These are phyloP conservation scores for Antheraea pernyi DNA, from an alignment of 1,140 invertebrate genomes.

Conservation along the genomic window DNA sequence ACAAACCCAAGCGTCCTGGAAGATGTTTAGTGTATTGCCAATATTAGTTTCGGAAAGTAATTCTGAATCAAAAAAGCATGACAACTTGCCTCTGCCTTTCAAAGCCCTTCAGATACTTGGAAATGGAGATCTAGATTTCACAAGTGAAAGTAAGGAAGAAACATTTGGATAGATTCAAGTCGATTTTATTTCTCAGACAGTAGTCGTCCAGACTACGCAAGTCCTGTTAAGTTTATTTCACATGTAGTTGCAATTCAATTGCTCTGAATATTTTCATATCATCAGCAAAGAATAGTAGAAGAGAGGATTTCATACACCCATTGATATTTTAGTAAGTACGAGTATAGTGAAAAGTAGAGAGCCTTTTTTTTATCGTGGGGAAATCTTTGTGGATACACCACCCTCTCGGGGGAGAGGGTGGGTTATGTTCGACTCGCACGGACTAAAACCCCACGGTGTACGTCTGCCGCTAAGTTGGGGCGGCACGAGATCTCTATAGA, in stretches of 20 bases:
- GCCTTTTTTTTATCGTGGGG: too few species aligned
- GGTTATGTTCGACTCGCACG: too few species aligned
- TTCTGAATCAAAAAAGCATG: not conserved
- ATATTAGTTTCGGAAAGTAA: not conserved
- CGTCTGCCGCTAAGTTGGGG: too few species aligned
- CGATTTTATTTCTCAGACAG: not conserved
- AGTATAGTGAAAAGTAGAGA: too few species aligned
- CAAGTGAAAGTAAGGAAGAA: not conserved
- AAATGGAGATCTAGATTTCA: not conserved
- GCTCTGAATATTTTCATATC: not conserved
- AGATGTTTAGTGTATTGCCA: not conserved
- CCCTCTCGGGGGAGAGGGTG: too few species aligned
- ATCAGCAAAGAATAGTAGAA: not conserved
- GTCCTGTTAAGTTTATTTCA: not conserved
- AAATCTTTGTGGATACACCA: too few species aligned
- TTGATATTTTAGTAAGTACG: not conserved
- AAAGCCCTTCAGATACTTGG: not conserved
- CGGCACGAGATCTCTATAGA: too few species aligned
- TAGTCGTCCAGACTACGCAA: not conserved
- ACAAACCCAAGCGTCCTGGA: not conserved
- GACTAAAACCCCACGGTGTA: too few species aligned
- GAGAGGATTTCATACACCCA: not conserved
- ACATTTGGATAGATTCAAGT: not conserved
- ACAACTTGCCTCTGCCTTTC: not conserved
- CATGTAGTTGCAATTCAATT: not conserved